Base-by-base conservation (phyloP, 2,113 vertebrate genomes). In the Cyanistes caeruleus region DNA sequence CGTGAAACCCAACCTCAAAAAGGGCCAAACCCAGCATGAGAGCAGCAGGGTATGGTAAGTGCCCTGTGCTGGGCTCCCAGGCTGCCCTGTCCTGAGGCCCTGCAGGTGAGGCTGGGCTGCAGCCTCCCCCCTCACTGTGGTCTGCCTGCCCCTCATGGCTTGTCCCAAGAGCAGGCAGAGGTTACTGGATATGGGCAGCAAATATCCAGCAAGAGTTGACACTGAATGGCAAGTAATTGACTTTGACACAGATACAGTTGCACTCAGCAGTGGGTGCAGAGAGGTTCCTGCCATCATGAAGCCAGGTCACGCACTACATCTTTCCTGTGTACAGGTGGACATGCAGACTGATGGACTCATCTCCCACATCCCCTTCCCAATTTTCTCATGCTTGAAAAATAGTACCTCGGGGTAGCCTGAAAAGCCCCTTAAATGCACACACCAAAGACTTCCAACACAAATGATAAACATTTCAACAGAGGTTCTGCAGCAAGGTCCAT, bases 181-280 rank as follows among this genome's bases (percentile, higher is more conserved):
- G 46, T 70, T 62, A 39, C 56, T 35, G 30, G 35, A 33, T 28
- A 20, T 6, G 11, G 37, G 39, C 76, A 89, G 58, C 13, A 60
- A 83, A 86, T 6, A 18, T 4, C 33, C 80, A 53, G 35, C 41
- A 75, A 52, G 43, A 58, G 33, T 63, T 74, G 23, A 49, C 43
- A 15, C 33, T 37, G 17, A 10, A 7, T 20, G 39, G 16, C 44
- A 53, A 64, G 63, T n/a, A 31, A 49, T 19, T 37, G 37, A 9
- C 2, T 0, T 9, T 0, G 3, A 18, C 31, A 24, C 16, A 27
- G 20, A 31, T 23, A 77, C 55, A 44, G 51, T 13, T 14, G 24
- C 46, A 24, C 37, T 70, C 72, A 27, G 20, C 15, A 17, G 19
- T 9, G 37, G 28, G 51, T 31, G 39, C 15, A 51, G 46, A 73